Percentiles rank a stretch among this genome's conserved stretches.
Evolutionary conservation across 1,140 invertebrate genomes (phyloP).

Genomic region (Drosophila biarmipes): DNA sequence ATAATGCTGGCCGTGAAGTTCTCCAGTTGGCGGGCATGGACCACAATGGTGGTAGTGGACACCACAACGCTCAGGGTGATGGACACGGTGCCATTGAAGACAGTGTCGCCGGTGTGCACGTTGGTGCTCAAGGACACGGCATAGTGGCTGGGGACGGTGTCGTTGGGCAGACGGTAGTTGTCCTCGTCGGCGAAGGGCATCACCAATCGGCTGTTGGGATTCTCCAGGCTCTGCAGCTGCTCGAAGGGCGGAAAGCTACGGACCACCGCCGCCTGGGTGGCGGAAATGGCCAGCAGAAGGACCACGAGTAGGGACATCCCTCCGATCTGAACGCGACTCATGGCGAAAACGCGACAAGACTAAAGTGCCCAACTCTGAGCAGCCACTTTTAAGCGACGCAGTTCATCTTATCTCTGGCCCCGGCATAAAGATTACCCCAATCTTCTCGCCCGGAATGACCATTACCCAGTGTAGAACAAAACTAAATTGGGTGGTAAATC

Average conservation of each 20-base stretch:
- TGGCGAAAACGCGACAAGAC: constrained; percentile 61
- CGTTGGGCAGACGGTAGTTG: constrained; percentile 86
- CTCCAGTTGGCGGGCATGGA: constrained; percentile 85
- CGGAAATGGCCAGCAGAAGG: constrained; percentile 41
- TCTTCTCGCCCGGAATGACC: constrained; percentile 19
- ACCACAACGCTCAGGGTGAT: constrained; percentile 85
- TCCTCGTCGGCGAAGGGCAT: constrained; percentile 35
- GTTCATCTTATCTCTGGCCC: constrained; percentile 44
- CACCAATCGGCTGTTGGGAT: constrained; percentile 46
- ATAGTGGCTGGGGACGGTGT: constrained; percentile 88
- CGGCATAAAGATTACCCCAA: constrained; percentile 59
- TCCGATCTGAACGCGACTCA: constrained; percentile 47
- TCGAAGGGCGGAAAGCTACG: constrained; percentile 55
- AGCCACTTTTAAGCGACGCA: constrained; percentile 58
- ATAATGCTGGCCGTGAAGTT: constrained; percentile 48
- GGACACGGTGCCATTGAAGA: constrained; percentile 86
- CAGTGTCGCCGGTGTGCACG: constrained; percentile 85
- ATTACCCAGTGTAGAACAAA: constrained; percentile 21
- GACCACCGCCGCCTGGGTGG: constrained; percentile 50
- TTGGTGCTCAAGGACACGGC: constrained; percentile 87
- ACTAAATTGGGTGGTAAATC: constrained; percentile 31
- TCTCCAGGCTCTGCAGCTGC: constrained; percentile 46
- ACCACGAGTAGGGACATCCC: constrained; percentile 24
- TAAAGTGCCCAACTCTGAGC: constrained; percentile 9
- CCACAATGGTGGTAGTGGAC: constrained; percentile 81